These are phyloP conservation scores for Brachionus manjavacas DNA, from an alignment of 1,140 invertebrate genomes.

Conservation along the genomic window DNA sequence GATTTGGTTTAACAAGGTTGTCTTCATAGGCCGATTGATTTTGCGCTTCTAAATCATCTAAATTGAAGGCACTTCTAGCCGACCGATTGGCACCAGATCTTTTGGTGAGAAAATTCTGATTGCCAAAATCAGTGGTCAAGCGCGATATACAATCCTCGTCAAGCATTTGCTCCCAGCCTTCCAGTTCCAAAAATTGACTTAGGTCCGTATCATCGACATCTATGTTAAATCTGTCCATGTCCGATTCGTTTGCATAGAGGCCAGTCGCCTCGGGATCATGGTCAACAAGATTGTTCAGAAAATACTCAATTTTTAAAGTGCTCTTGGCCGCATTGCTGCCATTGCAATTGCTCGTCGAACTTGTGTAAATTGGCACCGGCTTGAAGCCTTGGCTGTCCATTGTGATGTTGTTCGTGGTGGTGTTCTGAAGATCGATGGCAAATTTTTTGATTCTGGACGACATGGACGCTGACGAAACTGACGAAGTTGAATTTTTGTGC, in stretches of 20 bases:
- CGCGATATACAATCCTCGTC: constrained; percentile 36
- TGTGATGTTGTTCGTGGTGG: background rate
- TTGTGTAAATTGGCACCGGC: background rate
- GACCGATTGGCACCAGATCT: background rate
- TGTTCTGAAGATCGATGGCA: constrained; percentile 31
- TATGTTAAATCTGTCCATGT: background rate
- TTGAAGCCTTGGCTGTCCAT: background rate
- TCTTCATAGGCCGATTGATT: too few species aligned
- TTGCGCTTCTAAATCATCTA: background rate
- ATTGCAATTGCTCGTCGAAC: background rate
- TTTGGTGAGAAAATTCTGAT: background rate
- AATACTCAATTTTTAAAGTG: background rate
- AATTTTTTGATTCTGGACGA: constrained; percentile 30
- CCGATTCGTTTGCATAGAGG: background rate
- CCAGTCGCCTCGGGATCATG: background rate
- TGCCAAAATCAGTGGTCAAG: constrained; percentile 14
- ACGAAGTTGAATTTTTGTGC: constrained; percentile 36
- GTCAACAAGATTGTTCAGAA: background rate
- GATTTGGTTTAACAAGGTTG: too few species aligned
- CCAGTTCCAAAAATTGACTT: constrained; percentile 5
- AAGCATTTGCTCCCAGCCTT: constrained; percentile 34
- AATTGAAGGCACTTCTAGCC: background rate
- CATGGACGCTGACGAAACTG: background rate
- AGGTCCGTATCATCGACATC: constrained; percentile 2
- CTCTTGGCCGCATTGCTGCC: background rate